Base-by-base conservation (phyloP, 2,113 vertebrate species). In the Hypocryptadius cinnamomeus region DNA sequence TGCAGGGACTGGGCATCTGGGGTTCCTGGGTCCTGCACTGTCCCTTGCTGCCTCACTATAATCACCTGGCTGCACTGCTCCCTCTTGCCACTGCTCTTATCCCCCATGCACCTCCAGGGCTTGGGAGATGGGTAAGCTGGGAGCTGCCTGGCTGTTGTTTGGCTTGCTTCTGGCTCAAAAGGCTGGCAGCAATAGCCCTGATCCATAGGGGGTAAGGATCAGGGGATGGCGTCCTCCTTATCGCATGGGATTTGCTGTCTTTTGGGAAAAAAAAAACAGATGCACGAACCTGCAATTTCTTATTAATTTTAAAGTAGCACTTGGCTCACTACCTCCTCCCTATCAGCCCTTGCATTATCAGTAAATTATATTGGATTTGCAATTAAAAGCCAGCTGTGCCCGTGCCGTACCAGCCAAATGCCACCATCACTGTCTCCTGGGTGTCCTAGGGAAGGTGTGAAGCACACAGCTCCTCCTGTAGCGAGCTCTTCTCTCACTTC, bases 351-450 rank as follows among this genome's bases (percentile, higher is more conserved):
- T 84, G 88, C 11, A 23, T 90, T 90, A 85, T 93, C 89, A 79
- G 88, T 95, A 92, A 95, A 93, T 96, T 92, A 85, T 84, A 77
- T 74, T 95, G 86, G 84, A 92, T 95, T 95, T 96, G 93, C 92
- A 92, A 78, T 96, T 95, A 94, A 95, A 92, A 95, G 86, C 90
- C 96, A 97, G 96, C 93, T 97, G 95, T 95, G 93, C 92, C 93
- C 90, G 73, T 77, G 76, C 79, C 66, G 83, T 88, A 72, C 85
- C 87, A 94, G 94, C 89, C 95, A 97, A 90, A 91, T 93, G 88
- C 94, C 90, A 91, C 87, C 61, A 10, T 84, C 82, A 20, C 79
- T 25, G 50, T 96, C 93, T 90, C 84, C 45, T 80, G 76, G 72
- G 78, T 2, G 3, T 95, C 95, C 89, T 89, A 53, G 37, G 90